phyloP scores from a whole-genome alignment of 2,797 vertebrate species.

The Sebastes iracundus region DNA sequence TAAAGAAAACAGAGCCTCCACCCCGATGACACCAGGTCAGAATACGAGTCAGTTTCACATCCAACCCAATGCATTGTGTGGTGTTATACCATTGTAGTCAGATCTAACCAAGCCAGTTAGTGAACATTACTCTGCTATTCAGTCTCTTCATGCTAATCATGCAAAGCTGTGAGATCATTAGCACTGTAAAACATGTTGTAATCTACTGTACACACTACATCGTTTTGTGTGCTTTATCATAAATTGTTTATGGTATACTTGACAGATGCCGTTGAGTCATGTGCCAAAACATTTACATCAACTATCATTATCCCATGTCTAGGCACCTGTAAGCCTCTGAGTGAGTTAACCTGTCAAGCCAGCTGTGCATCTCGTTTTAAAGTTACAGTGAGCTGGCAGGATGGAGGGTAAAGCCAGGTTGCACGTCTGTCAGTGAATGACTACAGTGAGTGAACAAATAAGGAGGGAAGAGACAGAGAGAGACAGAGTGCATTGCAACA shows the following conservation, averaged over 20 bases:
- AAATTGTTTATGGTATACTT: not conserved
- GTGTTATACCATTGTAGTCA: not conserved
- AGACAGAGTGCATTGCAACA: not conserved
- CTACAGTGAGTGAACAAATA: not conserved
- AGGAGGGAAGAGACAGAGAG: not conserved
- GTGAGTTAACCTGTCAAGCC: slow-evolving; percentile 27
- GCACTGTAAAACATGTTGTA: not conserved
- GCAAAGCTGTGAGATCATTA: not conserved
- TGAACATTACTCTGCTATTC: slow-evolving; percentile 15
- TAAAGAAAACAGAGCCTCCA: slow-evolving; percentile 32
- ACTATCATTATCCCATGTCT: not conserved
- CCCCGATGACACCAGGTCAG: slow-evolving; percentile 4
- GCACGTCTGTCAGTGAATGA: not conserved
- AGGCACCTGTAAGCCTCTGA: not conserved
- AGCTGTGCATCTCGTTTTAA: not conserved
- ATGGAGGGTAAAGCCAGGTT: not conserved
- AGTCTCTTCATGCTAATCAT: not conserved
- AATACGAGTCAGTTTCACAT: not conserved
- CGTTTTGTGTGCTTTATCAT: not conserved
- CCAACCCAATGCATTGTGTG: slow-evolving; percentile 17
- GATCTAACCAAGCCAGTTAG: slow-evolving; percentile 10
- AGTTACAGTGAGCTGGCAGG: not conserved
- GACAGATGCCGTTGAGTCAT: not conserved
- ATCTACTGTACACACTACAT: not conserved
- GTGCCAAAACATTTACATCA: not conserved